phyloP scores from a whole-genome alignment of 2,113 vertebrate species.

The Gorsachius goisagi region DNA sequence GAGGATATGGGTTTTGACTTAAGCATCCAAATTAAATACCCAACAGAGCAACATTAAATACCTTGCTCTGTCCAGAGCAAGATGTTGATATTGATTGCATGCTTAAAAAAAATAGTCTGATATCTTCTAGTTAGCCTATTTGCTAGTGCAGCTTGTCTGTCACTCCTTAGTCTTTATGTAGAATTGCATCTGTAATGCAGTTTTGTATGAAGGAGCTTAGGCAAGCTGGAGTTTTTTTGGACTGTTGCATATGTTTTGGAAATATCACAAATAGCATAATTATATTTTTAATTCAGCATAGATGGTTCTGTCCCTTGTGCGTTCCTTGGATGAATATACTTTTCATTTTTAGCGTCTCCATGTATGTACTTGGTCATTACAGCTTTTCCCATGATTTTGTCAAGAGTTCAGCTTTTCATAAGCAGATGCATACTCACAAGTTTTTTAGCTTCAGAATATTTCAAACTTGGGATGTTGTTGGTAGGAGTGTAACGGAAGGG shows the following conservation, averaged over 20 bases:
- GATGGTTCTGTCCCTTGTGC: not conserved
- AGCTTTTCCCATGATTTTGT: not conserved
- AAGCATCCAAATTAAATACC: not conserved
- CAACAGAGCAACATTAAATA: not conserved
- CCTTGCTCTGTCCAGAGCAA: not conserved
- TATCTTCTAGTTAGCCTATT: not conserved
- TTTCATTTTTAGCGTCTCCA: not conserved
- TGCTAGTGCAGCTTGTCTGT: not conserved
- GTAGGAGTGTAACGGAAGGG: not conserved
- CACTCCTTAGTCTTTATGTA: not conserved
- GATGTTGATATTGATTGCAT: not conserved
- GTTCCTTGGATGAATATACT: not conserved
- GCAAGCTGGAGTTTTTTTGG: not conserved
- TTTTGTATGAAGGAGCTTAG: not conserved
- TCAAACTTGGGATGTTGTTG: not conserved
- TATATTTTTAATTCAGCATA: not conserved
- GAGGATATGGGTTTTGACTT: not conserved
- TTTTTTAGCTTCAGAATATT: not conserved
- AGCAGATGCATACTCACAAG: not conserved
- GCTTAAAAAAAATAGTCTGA: not conserved
- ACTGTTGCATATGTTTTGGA: not conserved
- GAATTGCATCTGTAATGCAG: not conserved
- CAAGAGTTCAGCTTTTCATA: not conserved
- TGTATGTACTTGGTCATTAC: not conserved
- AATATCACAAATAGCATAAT: not conserved